Percentiles rank a stretch among this genome's conserved stretches.
phyloP scores from a whole-genome alignment of 2,113 vertebrate genomes.

The Abramis brama region DNA sequence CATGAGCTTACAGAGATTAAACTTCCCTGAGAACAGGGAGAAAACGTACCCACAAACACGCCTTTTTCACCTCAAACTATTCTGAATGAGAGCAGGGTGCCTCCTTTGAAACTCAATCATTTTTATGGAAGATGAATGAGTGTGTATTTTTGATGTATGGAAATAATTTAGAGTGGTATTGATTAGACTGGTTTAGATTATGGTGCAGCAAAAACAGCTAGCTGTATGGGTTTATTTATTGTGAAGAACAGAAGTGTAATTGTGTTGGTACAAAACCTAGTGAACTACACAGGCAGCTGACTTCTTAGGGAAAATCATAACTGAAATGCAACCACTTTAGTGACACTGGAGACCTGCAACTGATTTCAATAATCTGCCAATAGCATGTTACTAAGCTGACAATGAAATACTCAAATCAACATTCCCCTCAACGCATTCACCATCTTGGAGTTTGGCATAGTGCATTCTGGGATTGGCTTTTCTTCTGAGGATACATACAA shows the following conservation, averaged over 20 bases:
- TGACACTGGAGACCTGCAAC: neutral
- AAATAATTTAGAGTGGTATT: conserved; percentile 4
- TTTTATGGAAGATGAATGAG: conserved; percentile 32
- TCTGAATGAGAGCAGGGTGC: conserved; percentile 15
- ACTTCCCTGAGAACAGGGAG: conserved; percentile 18
- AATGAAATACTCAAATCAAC: neutral
- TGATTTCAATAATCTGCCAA: neutral
- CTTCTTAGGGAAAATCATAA: neutral
- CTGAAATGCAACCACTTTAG: neutral
- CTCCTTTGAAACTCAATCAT: conserved; percentile 1
- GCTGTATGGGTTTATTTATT: neutral
- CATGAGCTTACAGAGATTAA: conserved; percentile 40
- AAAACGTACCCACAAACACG: neutral
- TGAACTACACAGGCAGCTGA: neutral
- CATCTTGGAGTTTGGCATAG: too few species aligned
- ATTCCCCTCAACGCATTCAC: neutral
- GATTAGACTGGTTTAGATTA: conserved; percentile 14
- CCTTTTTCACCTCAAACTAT: neutral
- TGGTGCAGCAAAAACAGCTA: neutral
- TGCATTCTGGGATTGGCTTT: too few species aligned
- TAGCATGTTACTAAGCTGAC: neutral
- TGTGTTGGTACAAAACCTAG: conserved; percentile 10
- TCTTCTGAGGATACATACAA: too few species aligned
- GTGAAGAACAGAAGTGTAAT: conserved; percentile 10
- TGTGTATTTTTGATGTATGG: conserved; percentile 23